Evolutionary conservation across 1,140 invertebrate species (phyloP).

Genomic region (Octopus sinensis): DNA sequence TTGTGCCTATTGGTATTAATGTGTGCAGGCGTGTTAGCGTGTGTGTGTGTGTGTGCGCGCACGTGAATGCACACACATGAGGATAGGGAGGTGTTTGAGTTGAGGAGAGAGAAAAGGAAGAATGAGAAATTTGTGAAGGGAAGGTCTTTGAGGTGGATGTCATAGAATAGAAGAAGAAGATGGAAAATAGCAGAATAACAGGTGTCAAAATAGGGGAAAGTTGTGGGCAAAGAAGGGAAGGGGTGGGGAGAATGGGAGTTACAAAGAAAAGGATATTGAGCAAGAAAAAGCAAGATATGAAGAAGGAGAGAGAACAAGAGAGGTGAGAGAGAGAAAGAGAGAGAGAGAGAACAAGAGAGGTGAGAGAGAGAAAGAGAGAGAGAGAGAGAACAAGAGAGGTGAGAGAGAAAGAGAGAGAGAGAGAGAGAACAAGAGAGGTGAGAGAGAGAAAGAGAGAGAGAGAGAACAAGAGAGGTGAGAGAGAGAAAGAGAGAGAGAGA

Average conservation of each 20-base stretch:
- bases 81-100: too few species aligned
- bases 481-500: not conserved
- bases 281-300: slow-evolving; percentile 14
- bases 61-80: too few species aligned
- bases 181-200: slow-evolving; percentile 7
- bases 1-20: too few species aligned
- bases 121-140: too few species aligned
- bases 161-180: slow-evolving; percentile 7
- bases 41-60: too few species aligned
- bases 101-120: too few species aligned
- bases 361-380: not conserved
- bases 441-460: not conserved
- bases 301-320: not conserved
- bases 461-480: not conserved
- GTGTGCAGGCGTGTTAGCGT: too few species aligned
- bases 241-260: not conserved
- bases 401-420: not conserved
- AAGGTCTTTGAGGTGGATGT: too few species aligned
- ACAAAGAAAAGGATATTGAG: slow-evolving; percentile 19
- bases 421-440: not conserved
- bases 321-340: slow-evolving; percentile 3
- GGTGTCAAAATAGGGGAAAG: not conserved
- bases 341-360: slow-evolving; percentile 6
- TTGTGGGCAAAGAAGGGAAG: not conserved
- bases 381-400: slow-evolving; percentile 11